Base-by-base conservation (phyloP, 2,888 invertebrate species). In the Pyrocoelia pectoralis region DNA sequence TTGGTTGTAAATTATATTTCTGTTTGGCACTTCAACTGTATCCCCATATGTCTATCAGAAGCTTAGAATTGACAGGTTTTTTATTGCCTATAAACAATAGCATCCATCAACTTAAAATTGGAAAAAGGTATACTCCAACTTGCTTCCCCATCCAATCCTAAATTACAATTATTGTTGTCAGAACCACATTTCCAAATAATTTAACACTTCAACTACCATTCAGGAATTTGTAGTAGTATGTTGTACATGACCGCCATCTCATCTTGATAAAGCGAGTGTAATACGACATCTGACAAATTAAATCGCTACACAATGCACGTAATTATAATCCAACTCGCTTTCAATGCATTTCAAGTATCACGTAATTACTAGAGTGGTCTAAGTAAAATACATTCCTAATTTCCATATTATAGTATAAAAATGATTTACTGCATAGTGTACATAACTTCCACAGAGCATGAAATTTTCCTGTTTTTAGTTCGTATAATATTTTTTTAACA, bases 231-330 rank as follows among this genome's bases (percentile, higher is more conserved):
- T 50, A 50, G 50, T 61, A 46, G 18, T 51, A 29, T 59, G 60
- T 60, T 56, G 41, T 52, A 62, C 56, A 57, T 62, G 56, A 56
- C 56, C 61, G 56, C 56, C 55, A 40, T 52, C 46, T 52, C 56
- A 52, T 24, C 43, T 17, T 51, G 52, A 24, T 50, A 61, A 61
- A 50, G 43, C 61, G 50, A 56, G 46, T 33, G 43, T 62, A 51
- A 56, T 56, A 52, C 52, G 56, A 56, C 61, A 62, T 57, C 48
- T 58, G 62, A 63, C 53, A 63, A 57, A 63, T 63, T 54, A 43
- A 48, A 58, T 46, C 41, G 50, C 38, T 14, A 52, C 29, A 43
- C 51, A 59, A 59, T 59, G 48, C 53, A 59, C 41, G 52, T 46
- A 63, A 63, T 63, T 63, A 58, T 50, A 18, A 56, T 52, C 24